Conservation (phyloP, 2,113 vertebrate genomes). For the Argyrosomus japonicus region DNA sequence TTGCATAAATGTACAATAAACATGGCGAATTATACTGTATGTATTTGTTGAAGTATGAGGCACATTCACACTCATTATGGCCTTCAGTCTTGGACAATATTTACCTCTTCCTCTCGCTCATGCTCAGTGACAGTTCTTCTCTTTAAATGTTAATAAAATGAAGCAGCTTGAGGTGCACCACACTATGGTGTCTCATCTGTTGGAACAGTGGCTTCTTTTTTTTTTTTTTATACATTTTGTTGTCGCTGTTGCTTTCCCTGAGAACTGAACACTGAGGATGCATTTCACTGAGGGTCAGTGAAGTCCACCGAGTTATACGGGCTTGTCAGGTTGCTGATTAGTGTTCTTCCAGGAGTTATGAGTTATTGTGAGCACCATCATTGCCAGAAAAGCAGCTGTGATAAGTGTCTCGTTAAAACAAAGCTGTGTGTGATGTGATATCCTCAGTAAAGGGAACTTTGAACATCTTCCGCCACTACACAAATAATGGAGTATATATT, state of each 20-base stretch:
- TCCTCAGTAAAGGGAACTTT: not conserved
- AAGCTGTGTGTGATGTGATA: not conserved
- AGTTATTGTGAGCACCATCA: not conserved
- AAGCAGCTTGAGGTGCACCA: constrained; percentile 5
- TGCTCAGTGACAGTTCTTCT: not conserved
- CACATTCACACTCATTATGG: constrained; percentile 44
- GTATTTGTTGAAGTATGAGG: constrained; percentile 26
- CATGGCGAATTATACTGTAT: constrained; percentile 27
- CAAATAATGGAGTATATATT: not conserved
- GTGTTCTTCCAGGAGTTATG: not conserved
- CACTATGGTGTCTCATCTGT: not conserved
- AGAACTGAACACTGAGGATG: not conserved
- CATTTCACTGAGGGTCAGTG: not conserved
- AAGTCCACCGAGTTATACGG: not conserved
- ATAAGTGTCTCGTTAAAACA: not conserved
- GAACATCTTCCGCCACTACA: not conserved
- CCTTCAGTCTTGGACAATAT: constrained; percentile 51
- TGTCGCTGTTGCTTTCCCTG: not conserved
- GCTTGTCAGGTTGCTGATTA: not conserved
- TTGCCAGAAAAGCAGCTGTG: not conserved
- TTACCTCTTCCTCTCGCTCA: not conserved
- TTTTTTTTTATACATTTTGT: too few species aligned
- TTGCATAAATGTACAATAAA: constrained; percentile 66
- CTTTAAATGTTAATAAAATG: constrained; percentile 5
- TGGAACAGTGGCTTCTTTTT: not conserved